Evolutionary conservation across 2,113 vertebrate species (phyloP), one percentile per base, ranked within the genome.

Genomic region (Polypterus bichir): DNA sequence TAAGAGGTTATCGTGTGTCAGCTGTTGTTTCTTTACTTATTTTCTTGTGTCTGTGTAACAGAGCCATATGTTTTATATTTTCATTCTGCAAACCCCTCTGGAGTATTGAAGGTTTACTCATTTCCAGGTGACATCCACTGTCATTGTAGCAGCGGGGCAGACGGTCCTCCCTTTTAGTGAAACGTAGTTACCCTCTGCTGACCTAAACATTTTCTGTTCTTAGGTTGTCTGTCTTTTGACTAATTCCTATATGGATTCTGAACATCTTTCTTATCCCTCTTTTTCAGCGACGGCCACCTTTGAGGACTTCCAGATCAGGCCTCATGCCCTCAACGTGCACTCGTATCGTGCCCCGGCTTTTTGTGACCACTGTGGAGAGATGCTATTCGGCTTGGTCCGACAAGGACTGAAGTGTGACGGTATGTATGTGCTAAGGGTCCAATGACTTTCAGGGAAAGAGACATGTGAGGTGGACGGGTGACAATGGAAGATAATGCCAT

Each of bases 361-460:
- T 84, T 94, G 91, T 3, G 91, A 94, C 69, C 90, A 94, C 76
- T 94, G 91, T 1, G 91, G 91, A 3, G 91, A 94, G 74, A 94
- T 94, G 91, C 81, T 94, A 52, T 94, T 94, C 0, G 91, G 91
- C 9, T 68, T 94, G 9, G 91, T 94, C 68, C 82, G 91, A 64
- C 91, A 94, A 68, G 91, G 91, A 1, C 89, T 94, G 49, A 94
- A 94, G 70, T 94, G 91, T 53, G 91, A 93, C 0, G 91, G 91
- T 94, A 66, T 82, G 86, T 8, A 59, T 27, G 27, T 27, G 27
- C 27, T 27, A 27, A 27, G 27, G 27, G 27, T 27, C 27, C 27
- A 27, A 27, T 27, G 27, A 27, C 27, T 27, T 27, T 27, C 27
- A 27, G 27, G 27, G 27, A 27, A 27, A 27, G 27, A 27, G 27